A percentile compares a stretch with the other conserved stretches of the same genome.
Evolutionary conservation across 2,113 vertebrate genomes (phyloP).

Genomic region (Pomatorhinus ruficollis): DNA sequence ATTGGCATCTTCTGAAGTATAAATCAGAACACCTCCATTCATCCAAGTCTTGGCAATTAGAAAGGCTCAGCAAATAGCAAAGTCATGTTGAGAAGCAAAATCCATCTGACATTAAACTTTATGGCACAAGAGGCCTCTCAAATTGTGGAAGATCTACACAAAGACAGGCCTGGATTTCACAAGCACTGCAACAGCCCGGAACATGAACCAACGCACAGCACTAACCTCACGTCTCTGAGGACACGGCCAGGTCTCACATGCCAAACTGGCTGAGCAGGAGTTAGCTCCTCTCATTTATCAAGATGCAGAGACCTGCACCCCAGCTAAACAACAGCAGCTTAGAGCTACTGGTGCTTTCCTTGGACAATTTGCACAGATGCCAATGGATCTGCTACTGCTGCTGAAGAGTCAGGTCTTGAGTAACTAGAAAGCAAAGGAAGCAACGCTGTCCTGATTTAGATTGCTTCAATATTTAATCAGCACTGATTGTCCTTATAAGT

Average conservation of each 20-base stretch:
- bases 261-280: neutral
- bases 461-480: neutral
- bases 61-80: neutral
- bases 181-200: neutral
- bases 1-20: neutral
- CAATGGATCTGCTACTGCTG: neutral
- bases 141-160: neutral
- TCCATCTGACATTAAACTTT: neutral
- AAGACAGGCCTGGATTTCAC: neutral
- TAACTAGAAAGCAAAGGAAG: neutral
- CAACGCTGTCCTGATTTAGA: neutral
- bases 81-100: neutral
- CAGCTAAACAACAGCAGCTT: neutral
- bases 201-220: fast-evolving
- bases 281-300: neutral
- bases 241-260: neutral
- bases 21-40: neutral
- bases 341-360: neutral
- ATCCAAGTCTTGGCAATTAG: neutral
- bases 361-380: neutral
- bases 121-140: neutral
- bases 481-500: neutral
- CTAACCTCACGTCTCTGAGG: neutral
- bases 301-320: neutral
- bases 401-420: neutral